phyloP scores from a whole-genome alignment of 2,797 vertebrate genomes.

The Hydrolagus colliei region DNA sequence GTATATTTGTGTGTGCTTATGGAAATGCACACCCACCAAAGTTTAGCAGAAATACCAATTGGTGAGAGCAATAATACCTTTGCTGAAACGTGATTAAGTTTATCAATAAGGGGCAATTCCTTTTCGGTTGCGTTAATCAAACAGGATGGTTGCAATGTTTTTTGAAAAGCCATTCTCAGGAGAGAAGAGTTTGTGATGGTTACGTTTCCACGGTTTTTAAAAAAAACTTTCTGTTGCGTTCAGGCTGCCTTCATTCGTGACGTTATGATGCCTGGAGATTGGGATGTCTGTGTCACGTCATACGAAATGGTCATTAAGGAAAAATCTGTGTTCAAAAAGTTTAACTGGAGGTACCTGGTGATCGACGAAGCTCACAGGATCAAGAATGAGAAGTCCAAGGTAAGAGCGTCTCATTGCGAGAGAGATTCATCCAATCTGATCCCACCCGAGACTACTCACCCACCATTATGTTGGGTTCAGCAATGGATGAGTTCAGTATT shows the following conservation, averaged over 20 bases:
- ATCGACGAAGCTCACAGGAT: slow-evolving; percentile 73
- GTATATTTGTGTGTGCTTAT: too few species aligned
- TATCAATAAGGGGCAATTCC: too few species aligned
- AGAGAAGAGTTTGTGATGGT: slow-evolving; percentile 36
- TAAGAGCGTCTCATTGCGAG: slow-evolving; percentile 39
- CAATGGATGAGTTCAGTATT: too few species aligned
- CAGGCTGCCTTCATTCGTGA: slow-evolving; percentile 71
- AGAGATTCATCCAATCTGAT: not conserved
- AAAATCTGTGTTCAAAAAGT: slow-evolving; percentile 72
- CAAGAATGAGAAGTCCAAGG: slow-evolving; percentile 75
- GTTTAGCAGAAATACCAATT: too few species aligned
- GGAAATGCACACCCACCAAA: too few species aligned
- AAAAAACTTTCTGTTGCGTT: slow-evolving; percentile 33
- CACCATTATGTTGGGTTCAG: too few species aligned
- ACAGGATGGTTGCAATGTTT: too few species aligned
- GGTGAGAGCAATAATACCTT: too few species aligned
- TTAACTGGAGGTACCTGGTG: slow-evolving; percentile 70
- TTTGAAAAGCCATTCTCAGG: not conserved
- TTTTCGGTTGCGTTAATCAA: too few species aligned
- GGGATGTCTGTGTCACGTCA: slow-evolving; percentile 72
- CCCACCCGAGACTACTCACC: too few species aligned
- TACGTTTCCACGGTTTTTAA: slow-evolving; percentile 34
- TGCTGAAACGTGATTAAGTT: too few species aligned
- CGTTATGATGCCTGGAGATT: slow-evolving; percentile 72
- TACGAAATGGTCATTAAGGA: slow-evolving; percentile 74